Conservation (phyloP, 1,140 invertebrate species). For the Nebria ingens region DNA sequence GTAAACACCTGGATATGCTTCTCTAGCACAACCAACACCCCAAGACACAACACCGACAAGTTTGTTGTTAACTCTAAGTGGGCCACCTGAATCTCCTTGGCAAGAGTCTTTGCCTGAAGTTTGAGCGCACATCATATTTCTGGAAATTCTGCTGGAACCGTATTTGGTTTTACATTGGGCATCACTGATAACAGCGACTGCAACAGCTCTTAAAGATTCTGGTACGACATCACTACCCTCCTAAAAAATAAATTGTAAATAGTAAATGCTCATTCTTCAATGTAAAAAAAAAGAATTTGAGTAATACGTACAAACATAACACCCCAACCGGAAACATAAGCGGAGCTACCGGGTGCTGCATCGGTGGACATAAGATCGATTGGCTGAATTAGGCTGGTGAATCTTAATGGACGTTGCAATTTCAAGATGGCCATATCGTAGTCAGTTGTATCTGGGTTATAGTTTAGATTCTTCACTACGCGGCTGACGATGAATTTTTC, state of each 20-base stretch:
- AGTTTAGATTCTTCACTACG: not conserved
- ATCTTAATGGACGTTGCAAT: not conserved
- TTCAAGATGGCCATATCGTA: not conserved
- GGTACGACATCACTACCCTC: not conserved
- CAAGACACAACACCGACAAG: slow-evolving; percentile 49
- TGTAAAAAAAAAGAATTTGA: not conserved
- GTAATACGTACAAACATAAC: slow-evolving; percentile 13
- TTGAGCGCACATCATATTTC: not conserved
- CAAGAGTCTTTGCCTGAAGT: slow-evolving; percentile 9
- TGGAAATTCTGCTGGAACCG: not conserved
- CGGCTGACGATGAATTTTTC: not conserved
- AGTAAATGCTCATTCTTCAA: not conserved
- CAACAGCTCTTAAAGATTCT: not conserved
- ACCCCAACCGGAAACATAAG: slow-evolving; percentile 15
- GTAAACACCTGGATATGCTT: slow-evolving; percentile 48
- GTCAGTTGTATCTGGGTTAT: not conserved
- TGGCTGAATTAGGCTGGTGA: not conserved
- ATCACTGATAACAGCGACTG: not conserved
- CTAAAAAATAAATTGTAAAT: not conserved
- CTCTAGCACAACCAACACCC: slow-evolving; percentile 45
- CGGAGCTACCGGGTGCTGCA: slow-evolving; percentile 18
- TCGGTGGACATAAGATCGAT: not conserved
- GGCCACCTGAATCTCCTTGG: slow-evolving; percentile 39
- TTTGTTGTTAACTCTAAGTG: slow-evolving; percentile 31
- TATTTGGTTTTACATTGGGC: not conserved